Percentiles rank a stretch among this genome's conserved stretches.
phyloP scores from a whole-genome alignment of 1,140 invertebrate genomes.

The Telenomus remus region DNA sequence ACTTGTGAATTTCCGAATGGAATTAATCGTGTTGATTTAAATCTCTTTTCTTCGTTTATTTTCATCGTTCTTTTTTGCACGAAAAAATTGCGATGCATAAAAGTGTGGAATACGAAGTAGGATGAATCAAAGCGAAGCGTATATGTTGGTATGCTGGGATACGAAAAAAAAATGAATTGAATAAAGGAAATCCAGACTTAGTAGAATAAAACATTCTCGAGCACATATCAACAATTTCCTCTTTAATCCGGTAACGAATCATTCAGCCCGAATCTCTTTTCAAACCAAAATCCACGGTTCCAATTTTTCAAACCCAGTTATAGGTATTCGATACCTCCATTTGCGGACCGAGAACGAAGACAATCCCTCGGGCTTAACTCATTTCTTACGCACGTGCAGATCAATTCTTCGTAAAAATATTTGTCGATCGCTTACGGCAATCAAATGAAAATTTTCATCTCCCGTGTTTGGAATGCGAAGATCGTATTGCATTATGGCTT shows the following conservation, averaged over 20 bases:
- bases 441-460: too few species aligned
- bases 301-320: conserved; percentile 28
- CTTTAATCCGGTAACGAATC: conserved; percentile 8
- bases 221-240: conserved; percentile 5
- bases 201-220: background rate
- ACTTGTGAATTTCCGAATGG: too few species aligned
- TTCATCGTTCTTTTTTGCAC: too few species aligned
- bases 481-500: too few species aligned
- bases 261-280: background rate
- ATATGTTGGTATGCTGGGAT: background rate
- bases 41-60: too few species aligned
- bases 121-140: background rate
- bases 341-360: conserved; percentile 18
- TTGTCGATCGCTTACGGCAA: background rate
- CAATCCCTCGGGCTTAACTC: conserved; percentile 19
- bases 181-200: conserved; percentile 1
- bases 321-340: conserved; percentile 25
- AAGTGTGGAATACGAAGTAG: too few species aligned
- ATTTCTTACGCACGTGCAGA: conserved; percentile 31
- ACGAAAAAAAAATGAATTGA: background rate
- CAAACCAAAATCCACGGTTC: conserved; percentile 12
- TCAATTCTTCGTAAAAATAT: background rate
- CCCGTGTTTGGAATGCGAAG: too few species aligned
- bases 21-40: too few species aligned
- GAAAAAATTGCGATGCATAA: too few species aligned